Conservation (phyloP, 2,888 invertebrate species). For the Machimus atricapillus region DNA sequence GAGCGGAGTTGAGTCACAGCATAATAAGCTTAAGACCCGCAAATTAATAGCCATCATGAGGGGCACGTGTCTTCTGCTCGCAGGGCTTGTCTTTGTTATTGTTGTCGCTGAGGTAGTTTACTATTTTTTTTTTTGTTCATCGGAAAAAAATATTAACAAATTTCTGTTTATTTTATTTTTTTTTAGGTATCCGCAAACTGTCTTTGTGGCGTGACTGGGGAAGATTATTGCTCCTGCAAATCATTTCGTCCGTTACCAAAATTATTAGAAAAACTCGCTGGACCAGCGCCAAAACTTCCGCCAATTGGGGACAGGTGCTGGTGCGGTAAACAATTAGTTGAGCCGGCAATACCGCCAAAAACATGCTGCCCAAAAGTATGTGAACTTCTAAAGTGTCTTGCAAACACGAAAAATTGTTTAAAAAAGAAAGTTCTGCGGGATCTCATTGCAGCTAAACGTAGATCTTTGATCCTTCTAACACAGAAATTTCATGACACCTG, state of each 20-base stretch:
- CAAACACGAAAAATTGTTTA: constrained; percentile 54
- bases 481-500: not conserved
- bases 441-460: not conserved
- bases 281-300: constrained; percentile 51
- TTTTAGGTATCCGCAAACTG: constrained; percentile 54
- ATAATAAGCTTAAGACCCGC: not conserved
- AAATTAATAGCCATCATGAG: not conserved
- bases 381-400: constrained; percentile 54
- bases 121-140: not conserved
- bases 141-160: not conserved
- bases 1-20: not conserved
- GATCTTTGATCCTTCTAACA: not conserved
- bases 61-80: not conserved
- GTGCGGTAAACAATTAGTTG: constrained; percentile 59
- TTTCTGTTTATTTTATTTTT: not conserved
- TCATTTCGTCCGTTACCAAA: constrained; percentile 44
- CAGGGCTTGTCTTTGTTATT: not conserved
- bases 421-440: constrained; percentile 52
- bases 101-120: not conserved
- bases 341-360: constrained; percentile 57
- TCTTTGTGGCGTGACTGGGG: constrained; percentile 56
- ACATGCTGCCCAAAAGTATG: constrained; percentile 56
- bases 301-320: constrained; percentile 59
- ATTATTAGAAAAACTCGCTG: constrained; percentile 42
- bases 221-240: constrained; percentile 52